Evolutionary conservation across 2,113 vertebrate species (phyloP).

Genomic region (Microcebus griseorufus): DNA sequence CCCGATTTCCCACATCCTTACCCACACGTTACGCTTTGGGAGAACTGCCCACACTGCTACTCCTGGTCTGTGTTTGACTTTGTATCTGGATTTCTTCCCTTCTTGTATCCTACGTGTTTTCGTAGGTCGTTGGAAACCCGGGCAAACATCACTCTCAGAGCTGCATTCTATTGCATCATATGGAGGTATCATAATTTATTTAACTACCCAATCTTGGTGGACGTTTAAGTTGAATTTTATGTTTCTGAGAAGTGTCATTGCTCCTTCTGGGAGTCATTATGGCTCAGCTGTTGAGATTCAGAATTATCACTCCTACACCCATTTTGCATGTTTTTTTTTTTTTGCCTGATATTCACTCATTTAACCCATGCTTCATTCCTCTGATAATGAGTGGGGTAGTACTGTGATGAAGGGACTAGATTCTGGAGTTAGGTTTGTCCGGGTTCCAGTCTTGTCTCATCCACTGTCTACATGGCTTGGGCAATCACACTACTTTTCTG

Average conservation of each 20-base stretch:
- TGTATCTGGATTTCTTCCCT: neutral
- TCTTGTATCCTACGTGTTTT: neutral
- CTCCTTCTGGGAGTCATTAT: neutral
- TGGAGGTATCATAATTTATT: neutral
- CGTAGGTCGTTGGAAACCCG: conserved; percentile 4
- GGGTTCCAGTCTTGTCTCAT: neutral
- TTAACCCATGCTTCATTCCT: neutral
- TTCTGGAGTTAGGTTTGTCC: neutral
- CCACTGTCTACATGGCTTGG: neutral
- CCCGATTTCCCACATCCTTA: neutral
- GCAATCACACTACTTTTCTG: neutral
- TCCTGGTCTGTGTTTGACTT: neutral
- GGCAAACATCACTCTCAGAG: neutral
- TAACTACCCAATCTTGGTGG: neutral
- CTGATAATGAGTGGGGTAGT: neutral
- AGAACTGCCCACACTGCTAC: neutral
- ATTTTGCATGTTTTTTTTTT: neutral
- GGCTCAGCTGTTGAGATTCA: neutral
- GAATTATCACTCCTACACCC: neutral
- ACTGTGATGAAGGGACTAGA: neutral
- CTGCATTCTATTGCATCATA: neutral
- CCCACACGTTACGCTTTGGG: neutral
- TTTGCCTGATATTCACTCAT: neutral
- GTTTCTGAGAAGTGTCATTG: neutral
- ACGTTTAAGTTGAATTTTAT: neutral